Evolutionary conservation across 1,140 invertebrate species (phyloP), one percentile per base, ranked within the genome.

Genomic region (Drosophila nebulosa): DNA sequence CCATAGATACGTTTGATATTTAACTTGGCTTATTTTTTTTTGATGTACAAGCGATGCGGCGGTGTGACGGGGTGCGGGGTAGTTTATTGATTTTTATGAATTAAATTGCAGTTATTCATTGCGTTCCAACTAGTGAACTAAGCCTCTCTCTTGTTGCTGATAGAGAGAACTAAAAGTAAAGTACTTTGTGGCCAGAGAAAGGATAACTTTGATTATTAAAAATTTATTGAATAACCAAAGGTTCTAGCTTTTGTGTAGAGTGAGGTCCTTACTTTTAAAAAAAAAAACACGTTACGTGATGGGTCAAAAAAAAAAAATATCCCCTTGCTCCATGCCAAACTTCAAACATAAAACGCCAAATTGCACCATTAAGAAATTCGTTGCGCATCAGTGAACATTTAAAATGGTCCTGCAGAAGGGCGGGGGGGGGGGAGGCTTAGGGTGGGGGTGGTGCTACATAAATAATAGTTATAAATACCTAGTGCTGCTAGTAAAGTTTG

Each of bases 361-460:
- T 88, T 90, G 88, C 88, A 89, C 89, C 89, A 90, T 90, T 90
- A 90, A 90, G 89, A 90, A 90, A 90, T 90, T 90, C 89, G 89
- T 80, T 90, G 76, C 89, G 89, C 89, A 90, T 90, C 89, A 90
- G 68, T 89, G 79, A 90, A 70, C 89, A 90, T 90, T 90, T 73
- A 80, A 90, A 88, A 84, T 88, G 88, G 78, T 30, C 5, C 2
- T 30, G 7, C 7, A 26, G 24, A 26, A 26, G 24, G 4, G 24
- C 35, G 70, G 57, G 55, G 53, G 18, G 26, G n/a, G 5, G 57
- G 16, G n/a, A 57, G 55, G 46, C 51, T 39, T 36, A 52, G 30
- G 61, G 64, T n/a, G n/a, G n/a, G n/a, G n/a, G n/a, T n/a, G n/a
- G n/a, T n/a, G n/a, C 67, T 63, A 69, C 85, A 84, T 85, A 85